Evolutionary conservation across 1,140 invertebrate genomes (phyloP).

Genomic region (Diachasma alloeum): DNA sequence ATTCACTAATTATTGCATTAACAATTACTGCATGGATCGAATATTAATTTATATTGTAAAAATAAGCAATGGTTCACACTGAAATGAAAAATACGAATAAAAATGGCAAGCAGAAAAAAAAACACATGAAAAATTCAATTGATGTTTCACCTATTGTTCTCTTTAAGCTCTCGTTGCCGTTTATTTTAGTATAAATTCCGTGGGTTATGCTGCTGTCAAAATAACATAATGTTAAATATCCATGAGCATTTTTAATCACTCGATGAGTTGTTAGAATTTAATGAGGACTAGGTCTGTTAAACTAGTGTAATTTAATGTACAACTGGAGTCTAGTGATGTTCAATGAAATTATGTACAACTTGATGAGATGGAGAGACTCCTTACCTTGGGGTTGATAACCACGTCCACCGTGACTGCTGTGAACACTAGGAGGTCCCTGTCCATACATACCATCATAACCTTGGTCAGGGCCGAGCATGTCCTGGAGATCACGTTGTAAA

Average conservation of each 20-base stretch:
- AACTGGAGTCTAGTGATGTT: background rate
- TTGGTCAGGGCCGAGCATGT: slow-evolving; percentile 92
- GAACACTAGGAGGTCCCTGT: slow-evolving; percentile 83
- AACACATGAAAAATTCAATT: slow-evolving; percentile 23
- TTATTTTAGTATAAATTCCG: slow-evolving; percentile 56
- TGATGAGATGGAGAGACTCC: slow-evolving; percentile 36
- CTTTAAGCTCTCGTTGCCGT: slow-evolving; percentile 50
- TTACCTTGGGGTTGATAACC: slow-evolving; percentile 86
- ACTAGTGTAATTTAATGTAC: background rate
- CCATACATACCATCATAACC: slow-evolving; percentile 91
- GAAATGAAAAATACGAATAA: background rate
- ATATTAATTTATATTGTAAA: background rate
- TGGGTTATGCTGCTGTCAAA: slow-evolving; percentile 62
- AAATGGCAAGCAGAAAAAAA: slow-evolving; percentile 32
- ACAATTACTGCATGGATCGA: background rate
- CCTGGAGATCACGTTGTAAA: slow-evolving; percentile 74
- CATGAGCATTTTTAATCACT: background rate
- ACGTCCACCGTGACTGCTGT: slow-evolving; percentile 77
- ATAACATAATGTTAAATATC: slow-evolving; percentile 52
- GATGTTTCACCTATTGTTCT: slow-evolving; percentile 62
- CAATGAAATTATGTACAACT: too few species aligned
- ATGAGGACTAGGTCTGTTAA: background rate
- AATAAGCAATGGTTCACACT: background rate
- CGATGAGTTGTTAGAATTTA: background rate
- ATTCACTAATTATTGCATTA: background rate